Conservation (phyloP, 92 coral and sea anemone genomes). For the Palythoa grandiflora region DNA sequence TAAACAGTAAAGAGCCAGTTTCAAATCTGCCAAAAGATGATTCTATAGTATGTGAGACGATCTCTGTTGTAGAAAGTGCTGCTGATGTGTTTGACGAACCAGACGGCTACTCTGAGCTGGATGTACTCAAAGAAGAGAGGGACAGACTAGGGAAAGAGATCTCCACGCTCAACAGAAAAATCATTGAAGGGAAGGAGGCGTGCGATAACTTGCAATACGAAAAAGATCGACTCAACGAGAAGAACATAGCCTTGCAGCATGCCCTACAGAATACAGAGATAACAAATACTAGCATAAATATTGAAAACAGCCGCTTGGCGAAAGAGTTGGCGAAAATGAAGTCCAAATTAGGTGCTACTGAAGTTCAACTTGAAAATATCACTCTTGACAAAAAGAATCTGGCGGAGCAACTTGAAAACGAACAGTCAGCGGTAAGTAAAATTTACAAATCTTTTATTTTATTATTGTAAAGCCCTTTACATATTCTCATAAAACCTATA, state of each 20-base stretch:
- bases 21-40: slow-evolving; percentile 52
- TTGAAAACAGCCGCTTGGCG: slow-evolving; percentile 80
- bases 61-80: slow-evolving; percentile 50
- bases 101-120: slow-evolving; percentile 65
- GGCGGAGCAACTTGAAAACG: slow-evolving; percentile 77
- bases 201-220: slow-evolving; percentile 79
- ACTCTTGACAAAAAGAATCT: slow-evolving; percentile 76
- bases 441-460: not conserved
- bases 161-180: slow-evolving; percentile 75
- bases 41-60: slow-evolving; percentile 29
- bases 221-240: slow-evolving; percentile 61
- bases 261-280: slow-evolving; percentile 45
- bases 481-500: too few relatives aligned
- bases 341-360: slow-evolving; percentile 76
- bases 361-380: slow-evolving; percentile 78
- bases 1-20: slow-evolving; percentile 33
- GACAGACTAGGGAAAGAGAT: slow-evolving; percentile 86
- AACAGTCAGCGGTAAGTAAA: slow-evolving; percentile 52
- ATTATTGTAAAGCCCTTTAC: not conserved
- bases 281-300: slow-evolving; percentile 65
- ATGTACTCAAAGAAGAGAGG: slow-evolving; percentile 82
- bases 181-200: slow-evolving; percentile 75
- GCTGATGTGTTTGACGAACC: slow-evolving; percentile 49
- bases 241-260: slow-evolving; percentile 49
- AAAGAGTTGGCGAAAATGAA: slow-evolving; percentile 79